Evolutionary conservation across 2,888 invertebrate species (phyloP).

Genomic region (Priocnemis perturbator): DNA sequence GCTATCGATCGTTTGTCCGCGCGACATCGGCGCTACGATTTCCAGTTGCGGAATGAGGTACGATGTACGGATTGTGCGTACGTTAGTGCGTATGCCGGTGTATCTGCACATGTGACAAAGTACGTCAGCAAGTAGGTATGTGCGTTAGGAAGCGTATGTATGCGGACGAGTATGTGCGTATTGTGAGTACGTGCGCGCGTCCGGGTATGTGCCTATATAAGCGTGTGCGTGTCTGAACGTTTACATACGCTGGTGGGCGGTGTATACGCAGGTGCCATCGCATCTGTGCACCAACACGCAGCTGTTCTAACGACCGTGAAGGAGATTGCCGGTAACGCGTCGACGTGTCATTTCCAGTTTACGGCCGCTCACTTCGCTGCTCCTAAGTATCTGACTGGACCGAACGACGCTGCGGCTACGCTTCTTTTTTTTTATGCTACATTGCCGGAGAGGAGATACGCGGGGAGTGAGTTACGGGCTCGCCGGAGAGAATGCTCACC

Average conservation of each 20-base stretch:
- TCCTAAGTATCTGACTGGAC: not conserved
- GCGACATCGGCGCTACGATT: conserved; percentile 30
- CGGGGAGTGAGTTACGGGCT: no score
- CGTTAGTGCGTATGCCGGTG: conserved; percentile 25
- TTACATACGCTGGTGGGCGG: no score
- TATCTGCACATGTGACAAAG: no score
- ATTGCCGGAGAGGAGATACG: no score
- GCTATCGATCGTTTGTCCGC: conserved; percentile 50
- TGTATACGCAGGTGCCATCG: no score
- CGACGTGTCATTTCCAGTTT: conserved; percentile 1
- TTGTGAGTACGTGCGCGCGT: not conserved
- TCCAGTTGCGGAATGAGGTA: conserved; percentile 15
- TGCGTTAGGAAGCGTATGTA: conserved; percentile 4
- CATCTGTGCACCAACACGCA: no score
- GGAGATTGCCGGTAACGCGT: conserved; percentile 20
- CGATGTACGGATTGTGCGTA: conserved; percentile 20
- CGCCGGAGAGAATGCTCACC: no score
- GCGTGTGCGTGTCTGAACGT: no score
- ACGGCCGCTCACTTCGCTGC: not conserved
- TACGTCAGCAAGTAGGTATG: conserved; percentile 24
- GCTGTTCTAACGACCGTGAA: conserved; percentile 4
- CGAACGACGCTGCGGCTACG: no score
- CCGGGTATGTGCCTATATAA: no score
- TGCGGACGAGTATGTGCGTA: not conserved
- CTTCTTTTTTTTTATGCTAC: no score